phyloP scores from a whole-genome alignment of 2,113 vertebrate genomes.

The Nycticryphes semicollaris region DNA sequence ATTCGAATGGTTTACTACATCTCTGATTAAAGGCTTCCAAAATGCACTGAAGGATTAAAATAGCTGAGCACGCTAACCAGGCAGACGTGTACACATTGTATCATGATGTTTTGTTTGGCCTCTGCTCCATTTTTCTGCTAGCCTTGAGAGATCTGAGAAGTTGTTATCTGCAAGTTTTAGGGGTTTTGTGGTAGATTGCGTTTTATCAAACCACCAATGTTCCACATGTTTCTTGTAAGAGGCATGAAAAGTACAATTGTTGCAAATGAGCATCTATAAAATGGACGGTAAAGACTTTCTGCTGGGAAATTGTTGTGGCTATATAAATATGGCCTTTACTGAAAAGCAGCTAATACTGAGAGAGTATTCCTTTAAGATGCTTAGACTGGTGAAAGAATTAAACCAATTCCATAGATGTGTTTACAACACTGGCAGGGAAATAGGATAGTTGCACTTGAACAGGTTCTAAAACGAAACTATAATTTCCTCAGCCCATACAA shows the following conservation, averaged over 20 bases:
- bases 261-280: background rate
- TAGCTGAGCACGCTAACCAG: background rate
- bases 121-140: background rate
- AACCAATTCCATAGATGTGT: background rate
- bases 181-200: background rate
- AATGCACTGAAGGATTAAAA: constrained; percentile 28
- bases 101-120: constrained; percentile 59
- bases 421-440: background rate
- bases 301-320: background rate
- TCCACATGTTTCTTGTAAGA: background rate
- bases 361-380: background rate
- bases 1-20: constrained; percentile 5
- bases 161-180: background rate
- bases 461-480: background rate
- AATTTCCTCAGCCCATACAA: background rate
- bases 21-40: constrained; percentile 49
- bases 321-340: background rate
- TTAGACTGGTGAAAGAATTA: background rate
- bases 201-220: background rate
- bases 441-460: background rate
- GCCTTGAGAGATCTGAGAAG: background rate
- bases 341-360: constrained; percentile 5
- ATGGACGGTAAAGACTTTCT: background rate
- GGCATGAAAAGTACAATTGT: background rate
- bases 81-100: constrained; percentile 20